Evolutionary conservation across 2,797 vertebrate species (phyloP).

Genomic region (Octomys mimax): DNA sequence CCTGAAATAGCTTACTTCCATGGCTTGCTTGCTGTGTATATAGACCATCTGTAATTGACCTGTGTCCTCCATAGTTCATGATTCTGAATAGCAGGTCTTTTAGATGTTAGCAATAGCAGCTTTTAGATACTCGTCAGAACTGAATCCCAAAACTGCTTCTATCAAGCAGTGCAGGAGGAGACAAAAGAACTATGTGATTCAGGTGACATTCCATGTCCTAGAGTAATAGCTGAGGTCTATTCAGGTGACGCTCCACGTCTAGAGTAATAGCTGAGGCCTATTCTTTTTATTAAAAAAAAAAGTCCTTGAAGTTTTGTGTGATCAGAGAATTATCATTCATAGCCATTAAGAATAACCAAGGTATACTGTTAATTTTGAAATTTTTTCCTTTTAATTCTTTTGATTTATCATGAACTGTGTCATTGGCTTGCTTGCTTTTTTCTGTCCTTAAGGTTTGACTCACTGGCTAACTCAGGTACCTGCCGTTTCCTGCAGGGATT

Average conservation of each 20-base stretch:
- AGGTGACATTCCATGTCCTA: background rate
- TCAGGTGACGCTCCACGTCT: background rate
- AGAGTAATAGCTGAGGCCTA: background rate
- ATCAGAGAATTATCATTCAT: background rate
- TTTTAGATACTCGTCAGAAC: background rate
- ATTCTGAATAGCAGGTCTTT: background rate
- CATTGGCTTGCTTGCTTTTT: constrained; percentile 18
- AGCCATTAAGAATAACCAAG: background rate
- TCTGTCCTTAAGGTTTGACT: background rate
- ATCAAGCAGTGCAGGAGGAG: background rate
- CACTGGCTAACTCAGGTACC: background rate
- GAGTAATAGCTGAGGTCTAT: background rate
- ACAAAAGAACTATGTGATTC: background rate
- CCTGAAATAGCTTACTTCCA: background rate
- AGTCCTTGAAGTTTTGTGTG: background rate
- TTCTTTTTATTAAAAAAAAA: background rate
- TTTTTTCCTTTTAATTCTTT: constrained; percentile 35
- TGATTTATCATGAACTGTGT: background rate
- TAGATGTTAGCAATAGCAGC: background rate
- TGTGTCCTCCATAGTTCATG: background rate
- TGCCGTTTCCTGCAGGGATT: background rate
- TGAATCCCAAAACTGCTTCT: background rate
- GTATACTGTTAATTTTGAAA: background rate
- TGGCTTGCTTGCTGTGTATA: background rate
- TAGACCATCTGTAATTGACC: background rate